Evolutionary conservation across 2,113 vertebrate genomes (phyloP), one percentile per base, ranked within the genome.

Genomic region (Callopanchax toddi): DNA sequence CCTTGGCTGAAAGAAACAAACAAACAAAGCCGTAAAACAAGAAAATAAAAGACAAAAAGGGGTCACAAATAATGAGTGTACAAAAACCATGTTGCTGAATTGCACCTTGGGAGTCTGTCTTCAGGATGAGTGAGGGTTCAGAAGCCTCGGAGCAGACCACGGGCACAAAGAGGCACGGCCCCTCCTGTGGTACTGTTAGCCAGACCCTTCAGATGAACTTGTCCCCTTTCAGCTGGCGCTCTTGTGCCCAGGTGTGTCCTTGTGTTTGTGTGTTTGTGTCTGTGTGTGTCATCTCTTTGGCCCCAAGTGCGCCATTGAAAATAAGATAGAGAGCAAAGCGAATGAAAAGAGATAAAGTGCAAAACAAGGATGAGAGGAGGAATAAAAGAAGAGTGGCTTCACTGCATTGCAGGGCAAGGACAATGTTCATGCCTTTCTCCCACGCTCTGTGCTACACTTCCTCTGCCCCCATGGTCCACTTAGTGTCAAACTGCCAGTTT

Each of bases 291-390:
- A 86, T 89, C 82, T 85, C 82, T 87, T 86, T 89, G 86, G 85
- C 86, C 86, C 83, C 76, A 82, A 91, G 89, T 86, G 85, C 87
- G 78, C 84, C 78, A 91, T 89, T 91, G 87, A 89, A 89, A 89
- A 87, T 85, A 88, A 86, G 87, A 89, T 67, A 86, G 77, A 86
- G 83, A 83, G 82, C 66, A 32, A 23, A 78, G 86, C 74, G 52
- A 80, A 81, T 89, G 86, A 91, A 91, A 89, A 83, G 85, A 91
- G 83, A 88, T 89, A 89, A 88, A 89, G 86, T 91, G 87, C 79
- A 88, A 86, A 91, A 87, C 82, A 86, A 84, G 83, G 86, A 91
- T 84, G 87, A 86, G 87, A 86, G 84, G 75, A 86, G 65, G 80
- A 79, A 86, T 68, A 85, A 89, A 86, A 88, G 82, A 74, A 89